phyloP scores from a whole-genome alignment of 2,797 vertebrate genomes.

The Buceros bicornis region DNA sequence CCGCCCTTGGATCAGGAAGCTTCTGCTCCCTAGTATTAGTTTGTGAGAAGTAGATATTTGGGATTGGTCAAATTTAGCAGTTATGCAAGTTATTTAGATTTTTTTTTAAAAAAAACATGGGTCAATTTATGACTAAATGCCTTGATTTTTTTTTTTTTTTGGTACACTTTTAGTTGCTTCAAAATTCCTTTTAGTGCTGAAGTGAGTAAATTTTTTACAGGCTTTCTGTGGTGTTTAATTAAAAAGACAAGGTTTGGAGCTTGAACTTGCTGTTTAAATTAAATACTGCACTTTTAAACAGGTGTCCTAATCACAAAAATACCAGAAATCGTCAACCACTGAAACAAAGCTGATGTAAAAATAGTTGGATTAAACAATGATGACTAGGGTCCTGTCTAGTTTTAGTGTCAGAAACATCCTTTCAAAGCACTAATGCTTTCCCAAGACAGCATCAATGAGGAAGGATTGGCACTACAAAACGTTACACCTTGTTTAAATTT shows the following conservation, averaged over 20 bases:
- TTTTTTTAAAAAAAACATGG: not conserved
- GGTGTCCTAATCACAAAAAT: not conserved
- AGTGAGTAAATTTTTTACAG: not conserved
- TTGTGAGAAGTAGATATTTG: not conserved
- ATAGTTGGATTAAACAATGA: not conserved
- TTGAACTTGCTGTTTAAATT: constrained; percentile 36
- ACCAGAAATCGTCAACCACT: not conserved
- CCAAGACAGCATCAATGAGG: not conserved
- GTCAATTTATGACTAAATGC: not conserved
- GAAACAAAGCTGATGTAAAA: constrained; percentile 3
- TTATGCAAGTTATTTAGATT: not conserved
- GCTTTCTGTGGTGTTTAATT: not conserved
- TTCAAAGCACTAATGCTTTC: not conserved
- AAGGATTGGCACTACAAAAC: not conserved
- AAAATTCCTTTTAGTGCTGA: not conserved
- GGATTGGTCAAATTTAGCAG: not conserved
- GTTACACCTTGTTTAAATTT: not conserved
- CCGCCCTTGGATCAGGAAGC: not conserved
- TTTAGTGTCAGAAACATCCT: not conserved
- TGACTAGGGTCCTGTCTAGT: not conserved
- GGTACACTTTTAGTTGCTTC: not conserved
- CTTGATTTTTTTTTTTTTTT: not conserved
- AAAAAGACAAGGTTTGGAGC: constrained; percentile 17
- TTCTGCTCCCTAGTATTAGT: not conserved
- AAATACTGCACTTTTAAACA: not conserved